Base-by-base conservation (phyloP, 1,140 invertebrate genomes). In the Vanessa atalanta region DNA sequence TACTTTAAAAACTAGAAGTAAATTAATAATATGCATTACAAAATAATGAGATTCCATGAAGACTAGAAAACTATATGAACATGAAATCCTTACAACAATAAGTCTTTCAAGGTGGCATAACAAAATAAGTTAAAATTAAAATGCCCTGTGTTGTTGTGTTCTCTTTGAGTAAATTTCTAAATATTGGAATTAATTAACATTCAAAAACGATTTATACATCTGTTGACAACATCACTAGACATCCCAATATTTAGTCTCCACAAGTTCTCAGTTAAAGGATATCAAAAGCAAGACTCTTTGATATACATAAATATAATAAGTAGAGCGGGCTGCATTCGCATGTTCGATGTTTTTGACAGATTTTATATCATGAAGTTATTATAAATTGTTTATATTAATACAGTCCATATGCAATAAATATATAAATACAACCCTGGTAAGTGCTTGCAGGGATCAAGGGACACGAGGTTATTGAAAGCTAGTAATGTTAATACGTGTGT, bases 61-160 rank as follows among this genome's bases (percentile, higher is more conserved):
- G 85, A 88, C 91, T 93, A 93, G 89, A 93, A 85, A 85, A 89
- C 89, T 93, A 93, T 84, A 91, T 91, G 89, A 91, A 89, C 85
- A 91, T 91, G 89, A 91, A 91, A 91, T 89, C 84, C 87, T 91
- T 90, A 90, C 82, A 91, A 86, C 86, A 83, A 90, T 91, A 93
- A 93, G 91, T 93, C 89, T 93, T 93, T 90, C 87, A 93, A 86
- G 88, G 85, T 91, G 89, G 82, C 84, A 88, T 82, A 84, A 83
- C 88, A 88, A 89, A 86, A 84, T 86, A 79, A 76, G 80, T 71
- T 89, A 84, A 86, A 86, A 79, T 82, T 88, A 86, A 91, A 91
- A 92, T 91, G 90, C 90, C 89, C 86, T 78, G 74, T 79, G 77
- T 81, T 87, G 83, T 85, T 87, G 76, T 81, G 78, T 84, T 75